Evolutionary conservation across 2,797 vertebrate species (phyloP).

Genomic region (Gymnothorax reevesii): DNA sequence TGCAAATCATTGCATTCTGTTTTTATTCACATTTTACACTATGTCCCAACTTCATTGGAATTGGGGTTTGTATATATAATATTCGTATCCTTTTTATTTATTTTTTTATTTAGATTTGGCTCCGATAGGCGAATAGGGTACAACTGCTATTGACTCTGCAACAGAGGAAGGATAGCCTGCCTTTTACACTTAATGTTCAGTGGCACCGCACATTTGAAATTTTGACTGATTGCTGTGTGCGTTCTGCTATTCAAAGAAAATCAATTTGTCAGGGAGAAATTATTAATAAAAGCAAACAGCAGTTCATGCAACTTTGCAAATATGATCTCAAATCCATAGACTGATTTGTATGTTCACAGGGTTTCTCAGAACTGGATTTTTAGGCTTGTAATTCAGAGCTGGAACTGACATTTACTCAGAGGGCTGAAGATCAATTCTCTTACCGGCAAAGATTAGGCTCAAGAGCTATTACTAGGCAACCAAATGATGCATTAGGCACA

Average conservation of each 20-base stretch:
- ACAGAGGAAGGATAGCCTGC: neutral
- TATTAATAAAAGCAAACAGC: neutral
- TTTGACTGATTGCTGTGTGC: neutral
- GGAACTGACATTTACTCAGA: slow-evolving; percentile 27
- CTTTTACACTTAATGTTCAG: neutral
- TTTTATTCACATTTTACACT: too few relatives aligned
- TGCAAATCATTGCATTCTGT: too few relatives aligned
- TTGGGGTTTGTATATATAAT: too few relatives aligned
- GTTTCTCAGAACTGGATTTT: slow-evolving; percentile 11
- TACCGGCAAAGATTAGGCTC: neutral
- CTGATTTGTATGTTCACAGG: neutral
- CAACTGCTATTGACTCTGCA: neutral
- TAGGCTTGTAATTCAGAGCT: slow-evolving; percentile 18
- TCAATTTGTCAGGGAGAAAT: neutral
- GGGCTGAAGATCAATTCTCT: slow-evolving; percentile 23
- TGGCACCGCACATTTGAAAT: neutral
- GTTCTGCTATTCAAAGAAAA: neutral
- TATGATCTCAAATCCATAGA: neutral
- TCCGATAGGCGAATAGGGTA: neutral
- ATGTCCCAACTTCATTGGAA: too few relatives aligned
- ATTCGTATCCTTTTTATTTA: neutral
- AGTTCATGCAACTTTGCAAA: neutral
- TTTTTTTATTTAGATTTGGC: neutral
- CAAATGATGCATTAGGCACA: neutral
- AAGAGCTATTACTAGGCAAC: neutral